Base-by-base conservation (phyloP, 2,797 vertebrate genomes). In the Labeo calbasu region DNA sequence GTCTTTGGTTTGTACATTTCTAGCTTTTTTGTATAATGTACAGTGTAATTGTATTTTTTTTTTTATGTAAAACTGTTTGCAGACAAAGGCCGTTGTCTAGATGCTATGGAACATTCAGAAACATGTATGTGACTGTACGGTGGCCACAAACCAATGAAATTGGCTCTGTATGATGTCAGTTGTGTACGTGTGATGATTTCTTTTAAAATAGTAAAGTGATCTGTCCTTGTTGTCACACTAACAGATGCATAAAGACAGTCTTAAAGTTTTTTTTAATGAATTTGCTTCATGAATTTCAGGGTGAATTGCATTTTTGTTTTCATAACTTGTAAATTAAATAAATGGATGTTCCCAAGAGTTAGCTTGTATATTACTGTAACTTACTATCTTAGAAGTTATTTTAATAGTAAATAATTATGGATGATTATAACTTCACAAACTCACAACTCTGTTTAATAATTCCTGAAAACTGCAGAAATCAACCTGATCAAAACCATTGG, bases 21-120 rank as follows among this genome's bases (percentile, higher is more conserved):
- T 89, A 90, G 88, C 92, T 91, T 88, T 85, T 88, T 91, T 92
- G 89, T 91, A 86, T 68, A 32, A 65, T 89, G 71, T 89, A 88
- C 78, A 55, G 78, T 92, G 81, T 90, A 89, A 91, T 92, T 92
- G 86, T 83, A 86, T 88, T 73, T 90, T 91, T 90, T 82, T n/a
- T 90, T 82, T n/a, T 59, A 46, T 73, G 46, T 84, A 5, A 73
- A 63, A 63, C 59, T 8, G 36, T 81, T 79, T 57, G 32, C 66
- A 69, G 77, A 46, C 14, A 72, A 25, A 53, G 28, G 72, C 9
- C 8, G 21, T 59, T 77, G 57, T 63, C 8, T 15, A 0, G 17
- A 76, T 43, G 21, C 32, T 28, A 0, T 46, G 28, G 10, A 23
- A 32, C 28, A 32, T 55, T 61, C 19, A 61, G 59, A 61, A 13